Evolutionary conservation across 1,140 invertebrate genomes (phyloP).

Genomic region (Pogonognathellus flavescens): DNA sequence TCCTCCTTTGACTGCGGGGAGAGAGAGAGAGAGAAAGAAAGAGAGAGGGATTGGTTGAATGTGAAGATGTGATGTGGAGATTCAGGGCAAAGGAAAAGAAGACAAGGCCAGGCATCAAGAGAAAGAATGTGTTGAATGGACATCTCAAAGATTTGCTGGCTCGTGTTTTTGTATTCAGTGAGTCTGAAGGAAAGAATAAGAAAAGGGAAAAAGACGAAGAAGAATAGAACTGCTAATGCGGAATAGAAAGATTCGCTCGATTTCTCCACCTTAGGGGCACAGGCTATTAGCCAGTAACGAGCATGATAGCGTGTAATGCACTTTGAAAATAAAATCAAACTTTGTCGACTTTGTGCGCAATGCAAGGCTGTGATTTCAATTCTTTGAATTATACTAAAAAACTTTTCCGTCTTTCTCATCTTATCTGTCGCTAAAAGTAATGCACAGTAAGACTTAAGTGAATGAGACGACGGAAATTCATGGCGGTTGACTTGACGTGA

Average conservation of each 20-base stretch:
- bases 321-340: constrained; percentile 18
- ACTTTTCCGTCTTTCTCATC: background rate
- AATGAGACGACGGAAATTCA: background rate
- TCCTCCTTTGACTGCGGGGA: background rate
- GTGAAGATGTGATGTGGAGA: too few relatives aligned
- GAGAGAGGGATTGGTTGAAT: background rate
- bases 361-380: constrained; percentile 15
- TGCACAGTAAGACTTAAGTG: background rate
- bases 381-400: background rate
- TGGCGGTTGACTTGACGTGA: background rate
- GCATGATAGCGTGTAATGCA: background rate
- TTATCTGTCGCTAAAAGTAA: constrained; percentile 6
- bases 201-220: background rate
- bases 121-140: constrained; percentile 38
- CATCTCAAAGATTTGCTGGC: constrained; percentile 40
- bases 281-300: background rate
- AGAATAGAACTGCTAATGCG: constrained; percentile 6
- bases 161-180: constrained; percentile 13
- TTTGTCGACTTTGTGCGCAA: background rate
- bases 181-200: constrained; percentile 3
- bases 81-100: background rate
- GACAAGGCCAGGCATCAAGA: constrained; percentile 3
- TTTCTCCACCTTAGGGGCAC: constrained; percentile 1
- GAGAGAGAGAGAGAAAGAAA: background rate
- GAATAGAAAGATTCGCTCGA: background rate